phyloP scores from a whole-genome alignment of 1,140 invertebrate genomes.

The Eumeta japonica region DNA sequence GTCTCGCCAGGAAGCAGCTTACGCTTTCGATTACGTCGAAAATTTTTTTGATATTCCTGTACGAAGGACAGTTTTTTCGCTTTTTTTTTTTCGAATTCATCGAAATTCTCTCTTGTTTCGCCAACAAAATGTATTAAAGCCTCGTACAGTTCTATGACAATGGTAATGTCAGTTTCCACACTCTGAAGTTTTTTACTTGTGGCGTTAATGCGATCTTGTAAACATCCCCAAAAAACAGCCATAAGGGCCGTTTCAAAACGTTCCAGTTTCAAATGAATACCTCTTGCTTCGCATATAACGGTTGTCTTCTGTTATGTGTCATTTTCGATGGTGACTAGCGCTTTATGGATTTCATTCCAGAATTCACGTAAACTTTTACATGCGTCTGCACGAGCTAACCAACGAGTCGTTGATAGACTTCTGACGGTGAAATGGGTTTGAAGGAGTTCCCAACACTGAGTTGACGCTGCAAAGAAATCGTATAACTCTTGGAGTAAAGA shows the following conservation, averaged over 20 bases:
- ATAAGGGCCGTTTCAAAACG: constrained; percentile 9
- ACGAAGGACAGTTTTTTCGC: too few species aligned
- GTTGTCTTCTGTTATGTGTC: constrained; percentile 9
- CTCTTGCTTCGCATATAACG: constrained; percentile 10
- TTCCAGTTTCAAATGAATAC: constrained; percentile 12
- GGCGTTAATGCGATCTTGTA: constrained; percentile 8
- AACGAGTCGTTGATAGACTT: constrained; percentile 10
- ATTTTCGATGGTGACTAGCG: constrained; percentile 10
- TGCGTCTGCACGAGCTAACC: constrained; percentile 11
- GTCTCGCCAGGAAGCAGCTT: too few species aligned
- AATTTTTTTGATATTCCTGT: too few species aligned
- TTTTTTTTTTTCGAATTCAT: too few species aligned
- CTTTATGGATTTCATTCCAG: constrained; percentile 12
- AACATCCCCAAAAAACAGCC: constrained; percentile 8
- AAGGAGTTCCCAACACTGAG: too few species aligned
- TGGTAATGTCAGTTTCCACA: too few species aligned
- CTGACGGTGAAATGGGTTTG: constrained; percentile 9
- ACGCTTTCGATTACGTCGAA: too few species aligned
- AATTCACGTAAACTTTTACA: constrained; percentile 12
- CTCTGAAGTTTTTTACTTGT: constrained; percentile 13
- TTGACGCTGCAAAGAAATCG: too few species aligned
- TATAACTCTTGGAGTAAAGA: too few species aligned
- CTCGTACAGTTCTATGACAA: too few species aligned
- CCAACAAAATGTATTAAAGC: too few species aligned
- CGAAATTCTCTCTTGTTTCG: too few species aligned